Evolutionary conservation across 2,113 vertebrate species (phyloP).

Genomic region (Heliornis fulica): DNA sequence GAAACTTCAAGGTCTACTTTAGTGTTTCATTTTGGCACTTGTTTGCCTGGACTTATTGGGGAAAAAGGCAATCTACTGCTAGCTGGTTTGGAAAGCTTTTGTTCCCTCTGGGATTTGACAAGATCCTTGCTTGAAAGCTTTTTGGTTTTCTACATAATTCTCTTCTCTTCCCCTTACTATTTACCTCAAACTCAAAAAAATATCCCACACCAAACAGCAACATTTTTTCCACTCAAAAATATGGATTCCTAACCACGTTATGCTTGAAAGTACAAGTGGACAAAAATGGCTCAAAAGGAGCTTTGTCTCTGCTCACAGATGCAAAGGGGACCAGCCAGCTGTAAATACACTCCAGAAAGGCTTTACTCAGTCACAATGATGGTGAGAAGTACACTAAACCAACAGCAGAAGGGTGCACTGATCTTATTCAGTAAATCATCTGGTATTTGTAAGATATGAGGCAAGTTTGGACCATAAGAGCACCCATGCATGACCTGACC

Average conservation of each 20-base stretch:
- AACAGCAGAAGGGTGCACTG: neutral
- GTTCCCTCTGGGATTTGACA: neutral
- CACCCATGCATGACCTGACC: rapidly evolving
- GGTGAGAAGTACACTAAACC: neutral
- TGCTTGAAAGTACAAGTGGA: neutral
- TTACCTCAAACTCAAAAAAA: neutral
- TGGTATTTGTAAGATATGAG: neutral
- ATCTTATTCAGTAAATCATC: neutral
- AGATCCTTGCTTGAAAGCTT: neutral
- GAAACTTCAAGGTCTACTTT: neutral
- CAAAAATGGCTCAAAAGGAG: neutral
- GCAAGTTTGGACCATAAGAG: neutral
- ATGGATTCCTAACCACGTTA: neutral
- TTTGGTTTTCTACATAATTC: neutral
- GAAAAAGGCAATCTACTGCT: neutral
- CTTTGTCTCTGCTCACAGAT: neutral
- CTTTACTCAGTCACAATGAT: neutral
- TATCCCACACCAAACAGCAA: neutral
- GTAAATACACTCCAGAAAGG: neutral
- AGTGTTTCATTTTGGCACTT: neutral
- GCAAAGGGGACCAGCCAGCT: neutral
- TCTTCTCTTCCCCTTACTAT: neutral
- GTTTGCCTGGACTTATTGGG: neutral
- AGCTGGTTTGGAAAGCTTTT: neutral
- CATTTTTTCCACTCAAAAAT: neutral